phyloP scores from a whole-genome alignment of 1,140 invertebrate species.

The Drosophila nannoptera region DNA sequence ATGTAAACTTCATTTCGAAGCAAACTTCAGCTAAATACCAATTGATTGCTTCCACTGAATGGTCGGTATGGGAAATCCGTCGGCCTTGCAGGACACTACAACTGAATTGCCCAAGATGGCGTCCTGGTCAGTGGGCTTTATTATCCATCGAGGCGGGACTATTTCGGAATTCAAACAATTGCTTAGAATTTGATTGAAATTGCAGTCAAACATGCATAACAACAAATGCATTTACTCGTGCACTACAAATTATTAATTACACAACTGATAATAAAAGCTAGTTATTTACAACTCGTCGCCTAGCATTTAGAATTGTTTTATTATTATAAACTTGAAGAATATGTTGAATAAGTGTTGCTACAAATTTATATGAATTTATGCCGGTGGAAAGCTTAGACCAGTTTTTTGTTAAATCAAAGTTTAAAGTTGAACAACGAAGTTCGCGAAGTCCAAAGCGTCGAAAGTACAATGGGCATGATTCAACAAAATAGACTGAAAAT shows the following conservation, averaged over 20 bases:
- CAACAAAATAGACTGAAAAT: too few species aligned
- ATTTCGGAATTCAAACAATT: conserved; percentile 28
- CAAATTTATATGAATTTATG: too few species aligned
- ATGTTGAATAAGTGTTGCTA: too few species aligned
- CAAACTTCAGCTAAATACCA: conserved; percentile 60
- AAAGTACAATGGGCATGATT: too few species aligned
- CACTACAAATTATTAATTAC: background rate
- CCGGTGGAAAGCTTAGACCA: too few species aligned
- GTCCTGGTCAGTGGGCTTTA: conserved; percentile 87
- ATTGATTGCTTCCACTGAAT: conserved; percentile 85
- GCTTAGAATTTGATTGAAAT: conserved; percentile 12
- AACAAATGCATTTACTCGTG: background rate
- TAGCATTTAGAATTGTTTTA: too few species aligned
- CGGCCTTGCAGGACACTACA: conserved; percentile 86
- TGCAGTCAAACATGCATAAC: conserved; percentile 18
- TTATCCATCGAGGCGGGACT: conserved; percentile 91
- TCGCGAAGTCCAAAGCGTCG: too few species aligned
- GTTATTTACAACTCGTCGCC: too few species aligned
- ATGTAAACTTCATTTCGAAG: background rate
- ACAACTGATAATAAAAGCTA: background rate
- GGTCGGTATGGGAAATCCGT: conserved; percentile 87
- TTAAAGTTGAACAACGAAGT: too few species aligned
- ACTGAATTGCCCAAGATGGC: conserved; percentile 86
- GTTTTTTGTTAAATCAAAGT: too few species aligned
- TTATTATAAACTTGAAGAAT: too few species aligned